Evolutionary conservation across 2,113 vertebrate genomes (phyloP).

Genomic region (Myiopsitta monachus): DNA sequence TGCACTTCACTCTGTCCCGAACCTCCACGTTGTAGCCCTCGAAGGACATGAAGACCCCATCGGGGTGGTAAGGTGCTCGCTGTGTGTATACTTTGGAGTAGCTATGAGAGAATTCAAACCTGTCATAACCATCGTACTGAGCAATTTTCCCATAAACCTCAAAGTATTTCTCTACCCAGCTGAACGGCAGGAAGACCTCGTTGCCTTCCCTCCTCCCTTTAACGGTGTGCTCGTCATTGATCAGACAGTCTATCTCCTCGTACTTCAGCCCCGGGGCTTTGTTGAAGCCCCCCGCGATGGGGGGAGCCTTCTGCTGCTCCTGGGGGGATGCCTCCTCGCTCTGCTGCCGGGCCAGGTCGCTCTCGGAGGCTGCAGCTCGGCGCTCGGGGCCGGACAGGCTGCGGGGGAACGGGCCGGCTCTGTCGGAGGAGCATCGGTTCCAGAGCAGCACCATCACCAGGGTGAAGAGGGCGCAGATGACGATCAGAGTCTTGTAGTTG

Average conservation of each 20-base stretch:
- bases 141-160: constrained; percentile 93
- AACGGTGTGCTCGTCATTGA: constrained; percentile 92
- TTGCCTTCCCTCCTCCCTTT: constrained; percentile 87
- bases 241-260: constrained; percentile 95
- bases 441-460: constrained; percentile 90
- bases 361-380: constrained; percentile 1
- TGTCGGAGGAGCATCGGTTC: constrained; percentile 90
- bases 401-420: constrained; percentile 69
- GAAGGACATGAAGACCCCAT: constrained; percentile 98
- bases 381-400: neutral
- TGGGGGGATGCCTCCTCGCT: constrained; percentile 76
- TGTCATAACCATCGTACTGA: constrained; percentile 88
- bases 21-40: constrained; percentile 99
- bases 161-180: constrained; percentile 96
- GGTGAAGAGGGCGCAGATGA: constrained; percentile 91
- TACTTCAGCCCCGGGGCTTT: constrained; percentile 77
- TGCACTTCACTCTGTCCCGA: constrained; percentile 95
- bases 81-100: constrained; percentile 96
- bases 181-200: constrained; percentile 94
- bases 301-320: constrained; percentile 80
- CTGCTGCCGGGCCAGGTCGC: constrained; percentile 68
- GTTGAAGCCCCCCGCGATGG: constrained; percentile 70
- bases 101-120: constrained; percentile 98
- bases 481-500: constrained; percentile 94
- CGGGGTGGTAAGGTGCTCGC: constrained; percentile 90